phyloP scores from a whole-genome alignment of 2,797 vertebrate species.

The Neoniphon sammara region DNA sequence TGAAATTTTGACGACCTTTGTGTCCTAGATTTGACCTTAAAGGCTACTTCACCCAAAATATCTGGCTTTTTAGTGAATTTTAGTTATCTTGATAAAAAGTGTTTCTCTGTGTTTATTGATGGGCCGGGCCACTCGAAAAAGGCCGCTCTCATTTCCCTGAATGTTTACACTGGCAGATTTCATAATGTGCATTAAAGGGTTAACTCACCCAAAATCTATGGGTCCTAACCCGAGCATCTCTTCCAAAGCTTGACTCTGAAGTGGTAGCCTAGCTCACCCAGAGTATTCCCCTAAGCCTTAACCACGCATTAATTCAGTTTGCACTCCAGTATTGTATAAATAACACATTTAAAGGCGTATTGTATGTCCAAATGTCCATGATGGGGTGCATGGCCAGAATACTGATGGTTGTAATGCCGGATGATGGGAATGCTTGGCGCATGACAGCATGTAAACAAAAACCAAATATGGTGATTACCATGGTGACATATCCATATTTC shows the following conservation, averaged over 20 bases:
- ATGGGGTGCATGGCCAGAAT: constrained; percentile 71
- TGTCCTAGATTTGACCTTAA: background rate
- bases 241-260: background rate
- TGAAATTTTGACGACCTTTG: background rate
- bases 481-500: constrained; percentile 74
- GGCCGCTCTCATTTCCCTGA: too few species aligned
- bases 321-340: constrained; percentile 19
- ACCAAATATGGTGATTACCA: constrained; percentile 81
- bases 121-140: background rate
- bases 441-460: constrained; percentile 85
- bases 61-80: background rate
- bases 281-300: background rate
- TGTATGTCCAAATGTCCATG: constrained; percentile 68
- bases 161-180: constrained; percentile 23
- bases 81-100: background rate
- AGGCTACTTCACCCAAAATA: background rate
- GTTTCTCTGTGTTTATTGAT: background rate
- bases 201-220: background rate
- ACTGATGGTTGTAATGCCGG: constrained; percentile 77
- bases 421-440: constrained; percentile 80
- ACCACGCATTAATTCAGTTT: background rate
- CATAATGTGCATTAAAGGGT: background rate
- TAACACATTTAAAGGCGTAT: constrained; percentile 47
- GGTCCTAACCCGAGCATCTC: background rate
- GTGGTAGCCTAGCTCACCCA: background rate